Evolutionary conservation across 2,797 vertebrate genomes (phyloP).

Genomic region (Enteromius trimaculatus): DNA sequence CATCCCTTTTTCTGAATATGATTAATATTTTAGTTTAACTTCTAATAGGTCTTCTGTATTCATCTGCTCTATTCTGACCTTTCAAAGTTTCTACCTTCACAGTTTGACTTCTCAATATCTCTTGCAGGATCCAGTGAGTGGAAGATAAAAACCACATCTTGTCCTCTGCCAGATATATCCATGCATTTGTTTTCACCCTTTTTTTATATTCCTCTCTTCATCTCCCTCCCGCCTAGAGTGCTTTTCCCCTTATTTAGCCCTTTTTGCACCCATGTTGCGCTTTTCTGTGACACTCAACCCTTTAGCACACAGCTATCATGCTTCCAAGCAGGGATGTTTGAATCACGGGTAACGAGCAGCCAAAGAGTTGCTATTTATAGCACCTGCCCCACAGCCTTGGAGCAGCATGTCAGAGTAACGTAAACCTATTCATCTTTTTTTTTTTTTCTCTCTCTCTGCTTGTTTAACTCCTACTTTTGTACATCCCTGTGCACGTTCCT

Average conservation of each 20-base stretch:
- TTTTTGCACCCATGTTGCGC: not conserved
- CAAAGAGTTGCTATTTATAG: slow-evolving; percentile 46
- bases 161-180: not conserved
- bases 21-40: not conserved
- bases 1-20: slow-evolving; percentile 7
- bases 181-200: not conserved
- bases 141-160: not conserved
- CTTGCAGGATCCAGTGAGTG: not conserved
- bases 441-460: not conserved
- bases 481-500: slow-evolving; percentile 1
- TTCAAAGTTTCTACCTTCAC: slow-evolving; percentile 21
- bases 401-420: slow-evolving; percentile 38
- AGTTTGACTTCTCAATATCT: slow-evolving; percentile 24
- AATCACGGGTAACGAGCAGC: slow-evolving; percentile 19
- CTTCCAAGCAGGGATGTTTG: slow-evolving; percentile 33
- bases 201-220: slow-evolving; percentile 5
- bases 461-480: slow-evolving; percentile 8
- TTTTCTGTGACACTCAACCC: slow-evolving; percentile 22
- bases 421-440: slow-evolving; percentile 40
- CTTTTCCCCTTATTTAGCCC: not conserved
- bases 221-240: not conserved
- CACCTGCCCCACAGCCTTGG: slow-evolving; percentile 27
- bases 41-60: not conserved
- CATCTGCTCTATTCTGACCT: slow-evolving; percentile 18
- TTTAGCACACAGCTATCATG: slow-evolving; percentile 21